Evolutionary conservation across 2,113 vertebrate species (phyloP), one percentile per base, ranked within the genome.

Genomic region (Malurus cyaneus): DNA sequence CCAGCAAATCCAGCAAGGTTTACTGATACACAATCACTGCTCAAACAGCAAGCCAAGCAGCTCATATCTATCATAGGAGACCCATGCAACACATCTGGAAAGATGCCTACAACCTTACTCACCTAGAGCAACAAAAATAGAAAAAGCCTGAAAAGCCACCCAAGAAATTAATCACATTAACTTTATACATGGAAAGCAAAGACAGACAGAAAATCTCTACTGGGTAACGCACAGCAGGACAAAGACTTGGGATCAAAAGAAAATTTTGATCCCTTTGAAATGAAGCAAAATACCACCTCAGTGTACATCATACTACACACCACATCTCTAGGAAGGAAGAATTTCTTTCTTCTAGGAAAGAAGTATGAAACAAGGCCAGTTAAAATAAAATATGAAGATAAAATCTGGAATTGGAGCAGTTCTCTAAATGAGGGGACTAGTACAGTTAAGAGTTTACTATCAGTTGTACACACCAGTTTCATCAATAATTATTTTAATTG

Each of bases 21-120:
- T 82, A 36, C 62, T 69, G 57, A 56, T 28, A 53, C 0, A 77
- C 34, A 47, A 14, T 70, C 88, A 67, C 60, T 46, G 74, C 44
- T 72, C 76, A 62, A 93, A 69, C 67, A 95, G 50, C 60, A 90
- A 92, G 59, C 24, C 67, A 79, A 83, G 74, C 78, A 94, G 69
- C 47, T 72, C 61, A 42, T 44, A 70, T 26, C 5, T 54, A 56
- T 26, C 2, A 0, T 5, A 72, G 69, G 29, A 86, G 28, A 78
- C 5, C 16, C 32, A 26, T 21, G 53, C 41, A 60, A 62, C 28
- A 54, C 32, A 47, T 21, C 53, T 72, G 74, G 36, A 87, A 78
- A 54, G n/a, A 39, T 64, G 73, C 39, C 41, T 71, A 57, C 57
- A 86, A 24, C 25, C 56, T 42, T 39, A 85, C 29, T 80, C 36